Evolutionary conservation across 1,140 invertebrate genomes (phyloP), one percentile per base, ranked within the genome.

Genomic region (Riptortus pedestris): DNA sequence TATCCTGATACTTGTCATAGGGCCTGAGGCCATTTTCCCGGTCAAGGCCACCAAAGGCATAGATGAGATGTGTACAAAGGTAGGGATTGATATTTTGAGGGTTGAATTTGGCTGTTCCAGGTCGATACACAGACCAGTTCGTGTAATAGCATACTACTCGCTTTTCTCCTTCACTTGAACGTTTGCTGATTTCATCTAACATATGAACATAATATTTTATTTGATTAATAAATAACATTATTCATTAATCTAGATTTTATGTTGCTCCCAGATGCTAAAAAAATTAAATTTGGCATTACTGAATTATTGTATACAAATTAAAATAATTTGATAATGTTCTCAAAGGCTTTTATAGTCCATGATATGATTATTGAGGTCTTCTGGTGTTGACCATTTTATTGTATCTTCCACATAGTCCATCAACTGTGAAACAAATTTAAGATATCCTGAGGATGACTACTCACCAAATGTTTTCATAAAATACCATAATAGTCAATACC

Each of bases 51-150:
- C 90, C 93, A 74, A 96, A 96, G 3, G 93, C 92, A 74, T 95
- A 96, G 55, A 96, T 87, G 60, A 97, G 79, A 82, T 96, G 93
- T 12, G 93, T 95, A 76, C 93, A 97, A 27, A 96, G 79, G 73
- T 93, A 93, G 22, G 92, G 92, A 79, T 95, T 95, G 70, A 96
- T 95, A 73, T 96, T 94, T 76, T 94, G 88, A 0, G 93, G 93
- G 67, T 87, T 88, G 74, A 94, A 96, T 75, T 93, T 91, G 1
- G 90, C 90, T 2, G 86, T 87, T 29, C 89, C 88, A 2, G 88
- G 87, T 65, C 90, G 78, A 72, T 93, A 94, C 2, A 93, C 87
- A 65, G 89, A 91, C 91, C 91, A 94, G 74, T 93, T 94, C n/a
- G 90, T 92, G 76, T 93, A 93, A 73, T 94, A 94, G 71, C 91